A percentile compares a stretch with the other conserved stretches of the same genome.
These are phyloP conservation scores for Percopsis transmontana DNA, from an alignment of 2,113 vertebrate species.

Conservation along the genomic window DNA sequence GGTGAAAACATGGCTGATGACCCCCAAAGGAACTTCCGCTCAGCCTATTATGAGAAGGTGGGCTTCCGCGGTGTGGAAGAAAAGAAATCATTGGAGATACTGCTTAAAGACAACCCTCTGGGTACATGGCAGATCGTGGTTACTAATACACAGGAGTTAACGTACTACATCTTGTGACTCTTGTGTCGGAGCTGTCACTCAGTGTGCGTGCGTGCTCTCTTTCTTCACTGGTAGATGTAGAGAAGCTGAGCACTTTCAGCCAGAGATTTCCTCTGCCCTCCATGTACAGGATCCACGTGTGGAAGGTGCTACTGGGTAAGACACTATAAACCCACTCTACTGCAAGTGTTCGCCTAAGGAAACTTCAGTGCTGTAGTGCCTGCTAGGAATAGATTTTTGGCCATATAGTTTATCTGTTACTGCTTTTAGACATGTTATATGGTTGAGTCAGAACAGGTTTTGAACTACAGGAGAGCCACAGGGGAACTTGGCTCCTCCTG, in stretches of 20 bases:
- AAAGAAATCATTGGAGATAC: conserved; percentile 95
- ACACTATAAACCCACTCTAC: neutral
- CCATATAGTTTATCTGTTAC: too few relatives aligned
- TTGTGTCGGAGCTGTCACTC: neutral
- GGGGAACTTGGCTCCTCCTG: too few relatives aligned
- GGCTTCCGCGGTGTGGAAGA: conserved; percentile 98
- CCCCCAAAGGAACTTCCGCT: conserved; percentile 96
- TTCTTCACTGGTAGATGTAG: conserved; percentile 82
- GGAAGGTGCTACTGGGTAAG: conserved; percentile 96
- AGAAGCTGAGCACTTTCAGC: conserved; percentile 97
- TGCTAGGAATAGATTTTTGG: too few relatives aligned
- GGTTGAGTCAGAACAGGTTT: too few relatives aligned
- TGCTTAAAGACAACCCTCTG: conserved; percentile 92
- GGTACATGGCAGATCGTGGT: conserved; percentile 66
- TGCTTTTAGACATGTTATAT: too few relatives aligned
- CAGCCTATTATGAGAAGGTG: conserved; percentile 96
- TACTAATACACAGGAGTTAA: neutral
- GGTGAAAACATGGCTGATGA: conserved; percentile 87
- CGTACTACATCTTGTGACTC: neutral
- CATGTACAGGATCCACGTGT: conserved; percentile 94
- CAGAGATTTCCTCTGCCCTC: conserved; percentile 97
- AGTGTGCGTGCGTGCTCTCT: neutral
- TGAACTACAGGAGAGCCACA: too few relatives aligned
- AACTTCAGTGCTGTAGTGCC: too few relatives aligned
- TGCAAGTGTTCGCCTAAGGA: neutral